Evolutionary conservation across 2,113 vertebrate genomes (phyloP).

Genomic region (Leucoraja erinaceus): DNA sequence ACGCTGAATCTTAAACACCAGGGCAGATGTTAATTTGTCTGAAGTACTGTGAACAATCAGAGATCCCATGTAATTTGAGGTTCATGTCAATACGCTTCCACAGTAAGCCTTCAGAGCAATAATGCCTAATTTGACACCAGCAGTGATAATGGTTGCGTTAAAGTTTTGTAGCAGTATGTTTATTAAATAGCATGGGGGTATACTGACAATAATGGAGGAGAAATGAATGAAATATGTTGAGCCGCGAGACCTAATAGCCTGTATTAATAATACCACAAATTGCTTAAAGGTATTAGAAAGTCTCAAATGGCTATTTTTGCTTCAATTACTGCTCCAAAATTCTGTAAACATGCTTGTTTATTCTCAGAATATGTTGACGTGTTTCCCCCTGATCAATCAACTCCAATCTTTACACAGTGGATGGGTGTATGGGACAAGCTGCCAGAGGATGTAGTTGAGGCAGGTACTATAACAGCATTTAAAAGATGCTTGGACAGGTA

Average conservation of each 20-base stretch:
- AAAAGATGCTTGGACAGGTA: too few species aligned
- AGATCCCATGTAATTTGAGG: neutral
- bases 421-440: too few species aligned
- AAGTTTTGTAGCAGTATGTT: conserved; percentile 63
- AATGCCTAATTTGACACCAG: conserved; percentile 68
- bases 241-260: neutral
- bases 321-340: neutral
- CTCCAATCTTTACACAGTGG: too few species aligned
- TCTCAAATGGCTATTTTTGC: neutral
- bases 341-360: neutral
- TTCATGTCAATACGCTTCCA: neutral
- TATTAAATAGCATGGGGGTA: conserved; percentile 48
- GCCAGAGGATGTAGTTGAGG: too few species aligned
- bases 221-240: conserved; percentile 30
- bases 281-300: neutral
- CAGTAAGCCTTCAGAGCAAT: conserved; percentile 46
- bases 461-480: too few species aligned
- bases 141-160: conserved; percentile 62
- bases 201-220: neutral
- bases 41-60: neutral
- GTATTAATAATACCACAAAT: neutral
- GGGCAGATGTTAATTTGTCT: neutral
- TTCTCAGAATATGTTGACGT: neutral
- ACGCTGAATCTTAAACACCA: neutral
- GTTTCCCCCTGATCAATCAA: neutral